A percentile compares a stretch with the other conserved stretches of the same genome.
Conservation (phyloP, 2,113 vertebrate species). For the Felis chaus region DNA sequence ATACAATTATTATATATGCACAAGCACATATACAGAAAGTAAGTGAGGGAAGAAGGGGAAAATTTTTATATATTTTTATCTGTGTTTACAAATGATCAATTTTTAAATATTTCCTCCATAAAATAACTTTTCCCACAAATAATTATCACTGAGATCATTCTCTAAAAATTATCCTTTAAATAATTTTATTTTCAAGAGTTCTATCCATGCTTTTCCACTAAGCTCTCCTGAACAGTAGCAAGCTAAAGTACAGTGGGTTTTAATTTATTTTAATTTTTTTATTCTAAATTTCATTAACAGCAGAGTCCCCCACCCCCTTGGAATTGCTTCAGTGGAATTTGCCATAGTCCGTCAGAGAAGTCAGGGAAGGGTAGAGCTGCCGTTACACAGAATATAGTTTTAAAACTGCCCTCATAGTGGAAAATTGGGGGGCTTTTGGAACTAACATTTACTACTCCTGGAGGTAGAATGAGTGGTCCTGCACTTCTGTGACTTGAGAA, state of each 20-base stretch:
- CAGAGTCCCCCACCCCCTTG: fast-evolving
- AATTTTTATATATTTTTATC: background rate
- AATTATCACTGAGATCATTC: background rate
- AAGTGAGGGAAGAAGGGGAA: background rate
- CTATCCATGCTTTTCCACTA: background rate
- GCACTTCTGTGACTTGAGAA: fast-evolving
- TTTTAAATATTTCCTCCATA: background rate
- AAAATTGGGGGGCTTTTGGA: background rate
- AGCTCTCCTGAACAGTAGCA: background rate
- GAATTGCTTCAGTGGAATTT: background rate
- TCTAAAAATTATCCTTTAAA: background rate
- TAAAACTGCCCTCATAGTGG: background rate
- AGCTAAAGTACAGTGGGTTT: background rate
- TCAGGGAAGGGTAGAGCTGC: background rate
- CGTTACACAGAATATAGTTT: background rate
- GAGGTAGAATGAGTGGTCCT: no score
- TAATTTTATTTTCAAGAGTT: fast-evolving
- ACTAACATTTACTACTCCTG: background rate
- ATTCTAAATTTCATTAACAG: background rate
- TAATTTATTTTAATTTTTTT: background rate
- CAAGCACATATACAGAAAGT: background rate
- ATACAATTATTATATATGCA: background rate
- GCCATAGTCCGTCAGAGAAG: no score
- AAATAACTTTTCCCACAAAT: background rate
- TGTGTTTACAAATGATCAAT: background rate